Conservation (phyloP, 2,797 vertebrate species). For the Pyrocephalus nanus region DNA sequence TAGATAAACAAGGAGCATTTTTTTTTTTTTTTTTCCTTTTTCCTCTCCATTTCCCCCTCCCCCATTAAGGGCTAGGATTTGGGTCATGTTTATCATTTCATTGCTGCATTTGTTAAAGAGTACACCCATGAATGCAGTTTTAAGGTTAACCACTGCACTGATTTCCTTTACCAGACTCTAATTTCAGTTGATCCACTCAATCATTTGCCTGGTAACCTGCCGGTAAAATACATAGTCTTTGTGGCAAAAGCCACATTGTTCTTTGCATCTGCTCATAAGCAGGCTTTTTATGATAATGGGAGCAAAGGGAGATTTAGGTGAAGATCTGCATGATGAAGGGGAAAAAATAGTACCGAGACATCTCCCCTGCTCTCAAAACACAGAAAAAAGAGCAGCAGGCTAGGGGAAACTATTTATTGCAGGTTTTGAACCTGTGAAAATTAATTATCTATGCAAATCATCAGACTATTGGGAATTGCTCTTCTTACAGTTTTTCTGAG, state of each 20-base stretch:
- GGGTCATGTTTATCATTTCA: constrained; percentile 43
- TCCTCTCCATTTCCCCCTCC: background rate
- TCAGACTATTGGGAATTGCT: background rate
- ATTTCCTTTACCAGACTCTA: background rate
- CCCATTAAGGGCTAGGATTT: background rate
- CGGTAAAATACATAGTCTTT: background rate
- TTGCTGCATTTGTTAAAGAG: constrained; percentile 19
- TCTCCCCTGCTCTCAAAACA: background rate
- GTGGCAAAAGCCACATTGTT: background rate
- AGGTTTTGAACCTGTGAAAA: background rate
- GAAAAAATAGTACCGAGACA: background rate
- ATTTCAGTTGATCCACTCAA: constrained; percentile 15
- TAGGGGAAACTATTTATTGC: background rate
- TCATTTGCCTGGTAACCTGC: constrained; percentile 29
- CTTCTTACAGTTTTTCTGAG: background rate
- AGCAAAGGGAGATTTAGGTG: background rate
- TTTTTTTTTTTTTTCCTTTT: too few species aligned
- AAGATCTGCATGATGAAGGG: background rate
- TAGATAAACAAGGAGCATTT: constrained; percentile 14
- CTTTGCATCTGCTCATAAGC: background rate
- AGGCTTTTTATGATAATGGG: background rate
- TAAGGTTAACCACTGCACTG: constrained; percentile 37
- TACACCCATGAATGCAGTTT: constrained; percentile 1
- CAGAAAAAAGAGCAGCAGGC: background rate
- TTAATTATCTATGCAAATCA: background rate